Base-by-base conservation (phyloP, 1,140 invertebrate genomes). In the Caerostris extrusa region DNA sequence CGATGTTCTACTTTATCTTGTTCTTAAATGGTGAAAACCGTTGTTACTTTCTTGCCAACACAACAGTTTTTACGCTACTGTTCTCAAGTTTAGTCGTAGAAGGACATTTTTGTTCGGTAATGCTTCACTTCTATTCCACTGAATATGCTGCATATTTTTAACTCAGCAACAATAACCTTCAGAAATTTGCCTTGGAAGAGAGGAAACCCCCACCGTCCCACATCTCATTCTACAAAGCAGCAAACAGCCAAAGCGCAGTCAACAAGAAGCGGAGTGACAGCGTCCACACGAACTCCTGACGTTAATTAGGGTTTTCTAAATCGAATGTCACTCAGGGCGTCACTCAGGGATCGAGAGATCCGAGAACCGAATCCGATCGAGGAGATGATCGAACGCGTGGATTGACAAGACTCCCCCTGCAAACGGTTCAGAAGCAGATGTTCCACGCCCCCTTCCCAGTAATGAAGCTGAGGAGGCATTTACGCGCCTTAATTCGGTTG, bases 211-310 rank as follows among this genome's bases (percentile, higher is more conserved):
- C 34, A 34, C 34, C 34, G 34, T 34, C 34, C 34, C 34, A 34
- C 34, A 34, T 34, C 34, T 34, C 34, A 34, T 34, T 67, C 17
- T 17, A 6, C 61, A 2, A 67, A 67, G n/a, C 61, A 67, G 61
- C 61, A 17, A 67, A 14, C 61, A 5, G 61, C 14, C n/a, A 14
- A 17, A 17, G n/a, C 4, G 61, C 61, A 67, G 61, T 17, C 14
- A 67, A 67, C 12, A 64, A 64, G 61, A 64, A 64, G 34, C 71
- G 7, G 56, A 85, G 55, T 58, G 90, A 92, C 90, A 92, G 81
- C 77, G 82, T 83, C 90, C 90, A 92, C 90, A 92, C 90, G 90
- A 83, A 64, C 50, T 34, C 50, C 19, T 81, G 90, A 91, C 90
- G 7, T 53, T 92, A 92, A 85, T 92, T 83, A 67, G 57, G 50